phyloP scores from a whole-genome alignment of 2,888 invertebrate species.

The Meiosimyza platycephala region DNA sequence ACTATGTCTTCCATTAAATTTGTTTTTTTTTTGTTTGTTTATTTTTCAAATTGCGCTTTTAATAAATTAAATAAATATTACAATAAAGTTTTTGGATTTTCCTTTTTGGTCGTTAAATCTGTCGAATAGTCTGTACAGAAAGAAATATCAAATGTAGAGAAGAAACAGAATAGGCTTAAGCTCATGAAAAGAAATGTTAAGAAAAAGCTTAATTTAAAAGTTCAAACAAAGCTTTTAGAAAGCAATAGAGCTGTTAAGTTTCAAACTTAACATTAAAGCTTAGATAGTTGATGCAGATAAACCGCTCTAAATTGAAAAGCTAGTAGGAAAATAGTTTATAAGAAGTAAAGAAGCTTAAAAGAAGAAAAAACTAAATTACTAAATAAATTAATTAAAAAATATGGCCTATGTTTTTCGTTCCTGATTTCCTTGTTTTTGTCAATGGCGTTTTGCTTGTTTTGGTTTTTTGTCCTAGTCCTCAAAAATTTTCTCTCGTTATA shows the following conservation, averaged over 20 bases:
- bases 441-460: constrained; percentile 37
- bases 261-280: no score
- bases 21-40: constrained; percentile 41
- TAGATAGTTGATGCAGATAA: constrained; percentile 34
- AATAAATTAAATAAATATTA: constrained; percentile 65
- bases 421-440: constrained; percentile 50
- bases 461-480: background rate
- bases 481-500: constrained; percentile 41
- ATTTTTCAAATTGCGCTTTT: constrained; percentile 54
- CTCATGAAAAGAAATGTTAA: constrained; percentile 32
- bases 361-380: constrained; percentile 53
- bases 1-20: no score
- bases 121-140: constrained; percentile 34
- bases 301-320: background rate
- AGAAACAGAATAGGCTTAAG: constrained; percentile 26
- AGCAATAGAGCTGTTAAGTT: no score
- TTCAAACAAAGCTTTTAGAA: background rate
- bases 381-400: constrained; percentile 46
- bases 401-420: constrained; percentile 53
- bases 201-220: constrained; percentile 37
- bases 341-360: constrained; percentile 16
- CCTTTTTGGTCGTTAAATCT: constrained; percentile 53
- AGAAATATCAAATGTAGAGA: constrained; percentile 38
- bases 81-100: constrained; percentile 47
- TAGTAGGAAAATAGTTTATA: background rate